Base-by-base conservation (phyloP, 2,797 vertebrate species). In the Bradypus variegatus region DNA sequence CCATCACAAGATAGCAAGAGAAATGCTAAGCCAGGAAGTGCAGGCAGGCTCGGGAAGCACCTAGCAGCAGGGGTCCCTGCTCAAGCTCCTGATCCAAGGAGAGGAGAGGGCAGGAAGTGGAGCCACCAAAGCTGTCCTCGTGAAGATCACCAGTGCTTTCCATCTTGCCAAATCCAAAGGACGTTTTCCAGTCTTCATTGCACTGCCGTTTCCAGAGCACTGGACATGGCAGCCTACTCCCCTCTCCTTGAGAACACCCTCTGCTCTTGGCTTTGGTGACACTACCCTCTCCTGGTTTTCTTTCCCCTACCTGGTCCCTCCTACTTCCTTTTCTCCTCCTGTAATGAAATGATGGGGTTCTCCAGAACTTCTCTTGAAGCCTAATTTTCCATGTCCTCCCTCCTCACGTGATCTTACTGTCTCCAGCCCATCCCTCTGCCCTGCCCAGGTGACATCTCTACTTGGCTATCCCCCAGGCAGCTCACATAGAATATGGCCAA, bases 181-280 rank as follows among this genome's bases (percentile, higher is more conserved):
- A 50, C 8, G 29, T 41, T 36, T 65, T 33, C 8, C 31, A 38
- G 89, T 31, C 21, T 55, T 25, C 1, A 0, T 41, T 12, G 62
- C 76, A 3, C 2, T 2, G 62, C 27, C 27, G 15, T 27, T 38
- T 50, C n/a, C 2, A 73, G 65, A 36, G 19, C 8, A 31, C 2
- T 7, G 29, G 36, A 1, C 9, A 1, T 8, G 19, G 31, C 2
- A 5, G 3, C 36, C 18, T 31, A 13, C 14, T 21, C 23, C 19
- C 31, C 0, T n/a, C 16, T 33, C n/a, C 18, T 62, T 1, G 18
- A 55, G 23, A 58, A 53, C 38, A 31, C 11, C 29, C 13, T 76
- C 25, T 29, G 2, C 8, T 78, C 38, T 9, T 18, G 76, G 29
- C 29, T 77, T 38, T 29, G 9, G 45, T 29, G 5, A 53, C 12